Evolutionary conservation across 2,888 invertebrate genomes (phyloP), one percentile per base, ranked within the genome.

Genomic region (Xestia sexstrigata): DNA sequence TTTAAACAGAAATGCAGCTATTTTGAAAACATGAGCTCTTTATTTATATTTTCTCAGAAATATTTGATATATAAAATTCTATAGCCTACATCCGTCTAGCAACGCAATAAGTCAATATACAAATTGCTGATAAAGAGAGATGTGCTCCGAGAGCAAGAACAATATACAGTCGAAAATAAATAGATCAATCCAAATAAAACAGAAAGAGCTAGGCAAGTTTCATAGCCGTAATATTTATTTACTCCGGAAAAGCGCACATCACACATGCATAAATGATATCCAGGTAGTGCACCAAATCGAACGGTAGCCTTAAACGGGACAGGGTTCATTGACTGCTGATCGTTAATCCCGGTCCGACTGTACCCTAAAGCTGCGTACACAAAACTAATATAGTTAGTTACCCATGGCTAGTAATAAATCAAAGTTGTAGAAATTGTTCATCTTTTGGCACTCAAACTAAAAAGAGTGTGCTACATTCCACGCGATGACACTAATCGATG

Each of bases 321-420:
- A 82, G 83, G 78, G 91, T 87, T 89, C 91, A 87, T 83, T 91
- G 92, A 90, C 92, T 88, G 71, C 74, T 79, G 78, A 83, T 88
- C 82, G 86, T 86, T 87, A 85, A 88, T 86, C 76, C 80, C 86
- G 74, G 81, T 84, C 69, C 45, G 55, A 73, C 82, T 73, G 78
- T 70, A 63, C 39, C 74, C 70, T 89, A 85, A 87, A 81, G 83
- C 70, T 47, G 73, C 70, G 79, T 83, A 49, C 80, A 87, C 80
- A 82, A 58, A 58, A 71, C 73, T 62, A 75, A 39, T 47, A 70
- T 58, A 78, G 60, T 45, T 65, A 49, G n/a, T 60, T 69, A 47
- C 26, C 26, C 42, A 81, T 77, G 23, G 47, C 52, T 45, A 17
- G 35, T 58, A 74, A 74, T 74, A 77, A 84, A 79, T 67, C 66